Base-by-base conservation (phyloP, 2,888 invertebrate species). In the Girardia tigrina region DNA sequence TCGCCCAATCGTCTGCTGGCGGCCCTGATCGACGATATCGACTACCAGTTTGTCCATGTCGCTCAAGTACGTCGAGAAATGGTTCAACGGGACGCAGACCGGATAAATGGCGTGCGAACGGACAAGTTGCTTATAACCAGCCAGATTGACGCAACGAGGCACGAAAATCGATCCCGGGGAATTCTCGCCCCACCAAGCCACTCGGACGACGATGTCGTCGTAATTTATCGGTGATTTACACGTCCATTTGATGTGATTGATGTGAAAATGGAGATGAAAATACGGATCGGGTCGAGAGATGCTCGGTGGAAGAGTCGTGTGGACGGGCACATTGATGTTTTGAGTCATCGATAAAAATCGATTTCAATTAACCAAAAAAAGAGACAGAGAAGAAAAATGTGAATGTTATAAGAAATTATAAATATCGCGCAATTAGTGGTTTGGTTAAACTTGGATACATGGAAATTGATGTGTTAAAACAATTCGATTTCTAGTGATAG, bases 251-350 rank as follows among this genome's bases (percentile, higher is more conserved):
- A 56, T 56, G 23, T 56, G 23, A 56, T 56, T 56, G 4, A 56
- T 56, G n/a, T 56, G 56, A n/a, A 56, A 56, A n/a, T 56, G n/a
- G 6, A 56, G 23, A 56, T 56, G 23, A n/a, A 56, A 56, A 56
- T 12, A 56, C 4, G 56, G 56, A 2, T 56, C 56, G n/a, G 56
- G 23, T 56, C 23, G n/a, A 23, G n/a, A 20, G 23, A 56, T 56
- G 23, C 8, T 56, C 23, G 56, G 56, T 12, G 56, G 56, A 20
- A 56, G 23, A n/a, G 56, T 20, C 6, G 56, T 56, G 23, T 56
- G 4, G 23, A 56, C 56, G 4, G n/a, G 8, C 56, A 56, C 56
- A 56, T 16, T 56, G n/a, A 56, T 56, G 23, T 56, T 56, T 16
- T 56, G 56, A 56, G n/a, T 56, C 56, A 56, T 56, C 23, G 23